Evolutionary conservation across 1,140 invertebrate species (phyloP).

Genomic region (Drosophila pseudoobscura): DNA sequence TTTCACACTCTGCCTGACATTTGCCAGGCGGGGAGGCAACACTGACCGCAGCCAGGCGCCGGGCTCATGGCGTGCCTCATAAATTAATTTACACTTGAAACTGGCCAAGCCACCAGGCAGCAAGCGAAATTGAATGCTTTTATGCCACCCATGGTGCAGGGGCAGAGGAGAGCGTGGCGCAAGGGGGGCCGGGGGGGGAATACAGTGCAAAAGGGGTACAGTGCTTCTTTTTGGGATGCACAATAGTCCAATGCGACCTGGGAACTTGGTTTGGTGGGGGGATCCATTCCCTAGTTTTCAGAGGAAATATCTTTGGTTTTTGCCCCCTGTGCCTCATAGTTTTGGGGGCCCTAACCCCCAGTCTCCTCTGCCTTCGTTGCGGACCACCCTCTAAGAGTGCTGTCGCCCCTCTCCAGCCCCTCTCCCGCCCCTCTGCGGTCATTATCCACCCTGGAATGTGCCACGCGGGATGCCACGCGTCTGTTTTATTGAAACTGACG

Average conservation of each 20-base stretch:
- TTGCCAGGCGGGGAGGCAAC: conserved; percentile 41
- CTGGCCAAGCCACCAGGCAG: conserved; percentile 47
- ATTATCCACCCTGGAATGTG: conserved; percentile 35
- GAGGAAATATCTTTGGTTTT: no score
- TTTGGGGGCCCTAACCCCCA: no score
- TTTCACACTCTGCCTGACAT: conserved; percentile 77
- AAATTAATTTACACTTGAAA: conserved; percentile 81
- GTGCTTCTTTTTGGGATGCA: no score
- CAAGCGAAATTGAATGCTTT: conserved; percentile 32
- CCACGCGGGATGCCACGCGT: conserved; percentile 47
- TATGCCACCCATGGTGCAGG: conserved; percentile 40
- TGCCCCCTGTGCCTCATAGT: no score
- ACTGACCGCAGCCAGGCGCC: conserved; percentile 64
- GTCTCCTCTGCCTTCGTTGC: no score
- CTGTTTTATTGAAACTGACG: conserved; percentile 81
- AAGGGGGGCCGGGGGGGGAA: conserved; percentile 13
- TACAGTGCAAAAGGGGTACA: no score
- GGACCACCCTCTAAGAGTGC: neutral
- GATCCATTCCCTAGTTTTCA: no score
- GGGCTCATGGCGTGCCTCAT: conserved; percentile 70
- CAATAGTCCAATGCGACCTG: no score
- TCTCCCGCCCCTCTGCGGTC: conserved; percentile 4
- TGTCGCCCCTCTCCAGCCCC: neutral
- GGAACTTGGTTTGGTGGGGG: no score
- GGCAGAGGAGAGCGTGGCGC: conserved; percentile 16